Evolutionary conservation across 1,140 invertebrate genomes (phyloP).

Genomic region (Bradynema listronoti): DNA sequence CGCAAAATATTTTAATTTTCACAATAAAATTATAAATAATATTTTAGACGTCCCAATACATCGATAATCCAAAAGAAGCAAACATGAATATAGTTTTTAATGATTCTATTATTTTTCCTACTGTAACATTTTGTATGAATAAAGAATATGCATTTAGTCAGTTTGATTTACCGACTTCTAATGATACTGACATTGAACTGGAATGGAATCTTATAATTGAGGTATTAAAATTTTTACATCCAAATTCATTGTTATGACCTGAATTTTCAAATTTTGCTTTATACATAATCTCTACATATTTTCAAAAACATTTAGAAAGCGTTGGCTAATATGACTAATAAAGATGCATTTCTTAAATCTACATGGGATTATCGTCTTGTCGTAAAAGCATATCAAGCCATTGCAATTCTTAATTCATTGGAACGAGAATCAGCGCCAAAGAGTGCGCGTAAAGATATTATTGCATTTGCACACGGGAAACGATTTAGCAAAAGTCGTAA

Average conservation of each 20-base stretch:
- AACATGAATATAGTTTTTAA: conserved; percentile 33
- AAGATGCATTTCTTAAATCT: conserved; percentile 19
- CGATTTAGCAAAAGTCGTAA: conserved; percentile 21
- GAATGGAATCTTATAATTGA: conserved; percentile 22
- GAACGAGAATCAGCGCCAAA: conserved; percentile 32
- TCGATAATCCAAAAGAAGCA: conserved; percentile 22
- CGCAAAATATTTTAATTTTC: no score
- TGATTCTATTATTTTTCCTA: conserved; percentile 25
- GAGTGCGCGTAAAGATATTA: conserved; percentile 21
- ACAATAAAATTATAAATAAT: not conserved
- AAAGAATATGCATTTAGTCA: conserved; percentile 36
- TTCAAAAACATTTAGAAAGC: conserved; percentile 23
- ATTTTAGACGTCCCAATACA: conserved; percentile 12
- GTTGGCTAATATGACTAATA: conserved; percentile 24
- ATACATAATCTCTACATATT: no score
- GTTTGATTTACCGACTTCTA: conserved; percentile 18
- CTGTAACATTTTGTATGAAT: conserved; percentile 35
- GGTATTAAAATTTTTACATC: conserved; percentile 6
- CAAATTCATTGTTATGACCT: no score
- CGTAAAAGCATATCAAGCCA: conserved; percentile 34
- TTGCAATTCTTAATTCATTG: conserved; percentile 34
- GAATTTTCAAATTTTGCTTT: not conserved
- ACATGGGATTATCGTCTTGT: conserved; percentile 20
- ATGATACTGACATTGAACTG: not conserved
- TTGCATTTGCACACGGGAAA: conserved; percentile 12